Conservation (phyloP, 2,113 vertebrate genomes). For the Genyomyrus donnyi region DNA sequence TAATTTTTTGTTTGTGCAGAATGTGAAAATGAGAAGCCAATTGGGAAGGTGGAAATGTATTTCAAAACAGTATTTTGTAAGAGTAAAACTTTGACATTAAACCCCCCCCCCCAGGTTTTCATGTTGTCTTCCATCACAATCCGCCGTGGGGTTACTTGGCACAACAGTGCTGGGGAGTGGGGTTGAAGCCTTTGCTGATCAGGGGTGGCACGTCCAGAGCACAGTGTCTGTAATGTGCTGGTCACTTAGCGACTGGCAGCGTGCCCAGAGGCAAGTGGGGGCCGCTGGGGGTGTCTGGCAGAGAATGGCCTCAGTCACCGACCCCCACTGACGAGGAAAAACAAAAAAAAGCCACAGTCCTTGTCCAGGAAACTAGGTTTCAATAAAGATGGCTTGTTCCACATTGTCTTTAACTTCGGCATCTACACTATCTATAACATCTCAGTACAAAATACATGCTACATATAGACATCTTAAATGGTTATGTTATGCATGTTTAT, state of each 20-base stretch:
- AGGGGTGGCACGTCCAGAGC: neutral
- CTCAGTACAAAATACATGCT: neutral
- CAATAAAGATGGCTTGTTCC: neutral
- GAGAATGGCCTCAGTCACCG: neutral
- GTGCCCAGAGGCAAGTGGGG: neutral
- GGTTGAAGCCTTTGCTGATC: neutral
- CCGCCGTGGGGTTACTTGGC: neutral
- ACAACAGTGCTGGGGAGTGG: neutral
- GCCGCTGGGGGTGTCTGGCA: neutral
- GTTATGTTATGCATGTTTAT: neutral
- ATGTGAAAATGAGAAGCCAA: neutral
- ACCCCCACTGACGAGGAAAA: neutral
- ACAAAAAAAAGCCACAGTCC: neutral
- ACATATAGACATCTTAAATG: neutral
- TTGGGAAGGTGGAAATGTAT: neutral
- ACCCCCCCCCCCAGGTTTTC: neutral
- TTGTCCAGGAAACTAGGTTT: neutral
- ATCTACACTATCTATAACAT: neutral
- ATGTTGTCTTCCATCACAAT: neutral
- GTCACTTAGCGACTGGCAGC: neutral
- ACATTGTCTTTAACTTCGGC: neutral
- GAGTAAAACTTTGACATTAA: neutral
- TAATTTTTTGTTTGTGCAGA: neutral
- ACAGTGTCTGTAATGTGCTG: neutral
- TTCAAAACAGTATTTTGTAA: neutral